Evolutionary conservation across 2,113 vertebrate genomes (phyloP), one percentile per base, ranked within the genome.

Genomic region (Oncorhynchus kisutch): DNA sequence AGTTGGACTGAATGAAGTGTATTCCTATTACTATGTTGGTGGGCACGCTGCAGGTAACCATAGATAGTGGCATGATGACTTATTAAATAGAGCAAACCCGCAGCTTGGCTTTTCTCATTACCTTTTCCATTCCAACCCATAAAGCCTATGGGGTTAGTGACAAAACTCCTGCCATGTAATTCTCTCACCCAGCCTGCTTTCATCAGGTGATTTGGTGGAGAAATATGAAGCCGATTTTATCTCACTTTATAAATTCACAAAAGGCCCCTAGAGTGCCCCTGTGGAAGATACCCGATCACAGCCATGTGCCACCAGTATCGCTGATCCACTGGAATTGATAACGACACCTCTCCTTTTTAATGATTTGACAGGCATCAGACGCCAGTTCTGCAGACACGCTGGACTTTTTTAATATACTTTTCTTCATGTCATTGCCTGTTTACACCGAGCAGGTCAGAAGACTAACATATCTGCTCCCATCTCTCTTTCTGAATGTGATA

Each of bases 281-380:
- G 79, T 84, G 88, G 92, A 92, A 93, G 91, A 81, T 88, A 86
- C 79, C 91, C 91, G 90, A 88, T 91, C 91, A 79, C 87, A 85
- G 77, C 87, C 86, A 84, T 89, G 92, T 89, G 86, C 85, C 88
- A 84, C 80, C 80, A 83, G 87, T 93, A 93, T 93, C 91, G 57
- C 86, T 93, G 92, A 95, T 95, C 91, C 88, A 84, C 71, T 86
- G 87, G 92, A 91, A 95, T 86, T 94, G 95, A 95, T 95, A 95
- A 94, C 77, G 84, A 82, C 89, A 89, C 91, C 91, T 91, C 88
- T 92, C 70, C 86, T 90, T 95, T 94, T 93, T 79, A 92, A 94
- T 90, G 90, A 88, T 93, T 93, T 94, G 95, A 94, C 94, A 96
- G 93, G 91, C 93, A 85, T 92, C 95, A 96, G 90, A 92, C 87